Percentiles rank a stretch among this genome's conserved stretches.
Evolutionary conservation across 1,140 invertebrate genomes (phyloP).

Genomic region (Drosophila subpulchrella): DNA sequence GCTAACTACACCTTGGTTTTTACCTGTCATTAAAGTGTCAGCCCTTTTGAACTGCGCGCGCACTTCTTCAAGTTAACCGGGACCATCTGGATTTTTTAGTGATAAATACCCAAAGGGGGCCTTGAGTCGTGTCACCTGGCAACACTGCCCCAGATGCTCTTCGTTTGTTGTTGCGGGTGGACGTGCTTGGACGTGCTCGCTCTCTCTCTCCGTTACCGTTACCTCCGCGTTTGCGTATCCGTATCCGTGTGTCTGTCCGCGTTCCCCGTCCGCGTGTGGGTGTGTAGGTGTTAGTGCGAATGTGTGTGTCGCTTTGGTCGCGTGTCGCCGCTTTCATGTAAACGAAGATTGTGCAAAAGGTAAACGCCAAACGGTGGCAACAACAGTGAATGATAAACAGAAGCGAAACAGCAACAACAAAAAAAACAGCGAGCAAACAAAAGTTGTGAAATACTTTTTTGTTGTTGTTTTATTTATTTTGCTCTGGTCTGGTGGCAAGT

Average conservation of each 20-base stretch:
- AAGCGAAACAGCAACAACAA: slow-evolving; percentile 11
- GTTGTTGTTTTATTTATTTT: slow-evolving; percentile 26
- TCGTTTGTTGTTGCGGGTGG: slow-evolving; percentile 11
- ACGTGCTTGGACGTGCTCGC: slow-evolving; percentile 1
- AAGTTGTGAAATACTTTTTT: slow-evolving; percentile 53
- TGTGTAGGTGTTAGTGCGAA: slow-evolving; percentile 4
- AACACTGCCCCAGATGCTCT: slow-evolving; percentile 1
- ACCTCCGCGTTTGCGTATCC: slow-evolving; percentile 5
- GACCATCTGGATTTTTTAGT: slow-evolving; percentile 6
- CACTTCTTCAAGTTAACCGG: neutral
- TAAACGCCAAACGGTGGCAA: slow-evolving; percentile 35
- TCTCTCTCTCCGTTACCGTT: slow-evolving; percentile 13
- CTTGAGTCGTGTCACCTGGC: neutral
- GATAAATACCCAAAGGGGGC: neutral
- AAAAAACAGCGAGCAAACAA: slow-evolving; percentile 22
- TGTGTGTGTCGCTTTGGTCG: slow-evolving; percentile 21
- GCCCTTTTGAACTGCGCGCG: neutral
- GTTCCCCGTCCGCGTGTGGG: slow-evolving; percentile 8
- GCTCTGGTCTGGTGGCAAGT: slow-evolving; percentile 42
- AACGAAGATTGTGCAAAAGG: slow-evolving; percentile 47
- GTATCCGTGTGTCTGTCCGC: slow-evolving; percentile 10
- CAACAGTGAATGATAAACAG: slow-evolving; percentile 24
- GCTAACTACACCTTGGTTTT: too few relatives aligned
- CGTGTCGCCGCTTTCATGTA: slow-evolving; percentile 45
- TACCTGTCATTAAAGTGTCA: neutral